Percentiles rank a stretch among this genome's conserved stretches.
These are phyloP conservation scores for Hoplodrina blanda DNA, from an alignment of 2,888 invertebrate species.

Conservation along the genomic window DNA sequence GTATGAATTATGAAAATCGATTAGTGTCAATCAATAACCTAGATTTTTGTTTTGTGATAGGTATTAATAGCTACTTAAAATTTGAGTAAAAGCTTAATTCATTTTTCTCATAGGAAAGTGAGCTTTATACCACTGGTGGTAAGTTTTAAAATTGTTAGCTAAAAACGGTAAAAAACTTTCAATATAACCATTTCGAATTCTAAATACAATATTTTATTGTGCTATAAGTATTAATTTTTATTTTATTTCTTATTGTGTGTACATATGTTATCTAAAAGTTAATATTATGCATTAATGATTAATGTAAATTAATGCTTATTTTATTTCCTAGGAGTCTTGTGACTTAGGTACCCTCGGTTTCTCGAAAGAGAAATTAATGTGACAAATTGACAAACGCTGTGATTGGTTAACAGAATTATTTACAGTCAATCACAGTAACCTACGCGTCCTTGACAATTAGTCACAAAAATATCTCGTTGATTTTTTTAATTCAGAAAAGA, in stretches of 20 bases:
- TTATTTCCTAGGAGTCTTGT: background rate
- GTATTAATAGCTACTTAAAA: background rate
- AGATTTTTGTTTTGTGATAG: constrained; percentile 19
- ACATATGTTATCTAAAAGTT: constrained; percentile 12
- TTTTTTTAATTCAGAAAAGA: no score
- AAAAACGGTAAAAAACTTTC: background rate
- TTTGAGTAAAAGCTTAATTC: background rate
- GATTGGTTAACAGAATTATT: no score
- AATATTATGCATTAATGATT: constrained; percentile 8
- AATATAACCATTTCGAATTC: constrained; percentile 5
- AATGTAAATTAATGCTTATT: constrained; percentile 28
- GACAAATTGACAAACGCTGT: no score
- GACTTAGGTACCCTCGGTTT: background rate
- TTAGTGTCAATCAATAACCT: constrained; percentile 17
- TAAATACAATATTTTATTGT: constrained; percentile 34
- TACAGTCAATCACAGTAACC: no score
- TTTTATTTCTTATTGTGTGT: constrained; percentile 32
- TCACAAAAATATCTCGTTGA: no score
- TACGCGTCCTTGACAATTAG: no score
- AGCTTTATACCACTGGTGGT: accelerated
- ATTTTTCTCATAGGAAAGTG: background rate
- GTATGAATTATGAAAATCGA: constrained; percentile 5
- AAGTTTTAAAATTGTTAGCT: constrained; percentile 2
- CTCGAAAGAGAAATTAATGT: no score
- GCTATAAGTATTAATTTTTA: constrained; percentile 27